Evolutionary conservation across 64 coral and sea anemone genomes (phyloP).

Genomic region (Platygyra sinensis): DNA sequence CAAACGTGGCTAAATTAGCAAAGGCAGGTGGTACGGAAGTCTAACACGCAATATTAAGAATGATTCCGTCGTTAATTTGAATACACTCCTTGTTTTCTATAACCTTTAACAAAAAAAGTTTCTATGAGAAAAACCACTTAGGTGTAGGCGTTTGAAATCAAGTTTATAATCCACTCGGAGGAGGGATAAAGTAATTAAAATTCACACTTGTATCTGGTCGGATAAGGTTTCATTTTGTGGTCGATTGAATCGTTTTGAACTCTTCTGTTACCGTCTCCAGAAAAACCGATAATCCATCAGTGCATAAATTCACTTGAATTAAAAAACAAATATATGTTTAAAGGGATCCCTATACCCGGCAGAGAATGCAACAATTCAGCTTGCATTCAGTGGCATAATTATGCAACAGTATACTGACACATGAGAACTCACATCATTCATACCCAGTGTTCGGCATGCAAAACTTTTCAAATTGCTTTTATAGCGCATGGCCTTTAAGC

Average conservation of each 20-base stretch:
- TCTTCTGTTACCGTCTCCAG: no score
- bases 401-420: background rate
- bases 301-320: background rate
- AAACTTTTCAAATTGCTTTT: conserved; percentile 29
- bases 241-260: background rate
- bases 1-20: background rate
- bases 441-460: background rate
- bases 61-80: background rate
- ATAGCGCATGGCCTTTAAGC: background rate
- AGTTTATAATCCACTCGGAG: background rate
- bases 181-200: background rate
- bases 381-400: background rate
- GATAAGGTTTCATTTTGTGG: background rate
- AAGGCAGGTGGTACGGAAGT: conserved; percentile 5
- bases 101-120: background rate
- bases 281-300: background rate
- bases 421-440: background rate
- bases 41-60: background rate
- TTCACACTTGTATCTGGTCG: background rate
- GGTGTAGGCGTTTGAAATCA: background rate
- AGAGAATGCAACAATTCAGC: background rate
- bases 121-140: background rate
- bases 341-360: no score
- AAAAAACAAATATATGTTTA: no score
- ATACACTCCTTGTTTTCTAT: background rate